Evolutionary conservation across 2,113 vertebrate genomes (phyloP), one percentile per base, ranked within the genome.

Genomic region (Lasiurus cinereus): DNA sequence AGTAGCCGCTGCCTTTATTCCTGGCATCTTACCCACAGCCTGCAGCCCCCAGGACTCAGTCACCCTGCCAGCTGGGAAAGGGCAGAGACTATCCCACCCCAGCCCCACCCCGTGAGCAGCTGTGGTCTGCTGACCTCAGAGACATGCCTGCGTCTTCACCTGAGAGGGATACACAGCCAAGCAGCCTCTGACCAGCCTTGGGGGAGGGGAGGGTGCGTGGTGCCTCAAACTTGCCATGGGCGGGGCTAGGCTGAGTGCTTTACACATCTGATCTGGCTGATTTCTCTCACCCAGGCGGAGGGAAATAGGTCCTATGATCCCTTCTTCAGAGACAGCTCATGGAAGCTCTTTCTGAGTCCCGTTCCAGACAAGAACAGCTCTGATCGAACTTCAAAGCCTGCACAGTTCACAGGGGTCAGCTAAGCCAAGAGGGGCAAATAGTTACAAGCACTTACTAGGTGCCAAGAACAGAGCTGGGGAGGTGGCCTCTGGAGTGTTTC

Each of bases 351-450:
- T 62, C 14, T 4, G 33, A 83, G 36, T 73, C 36, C 70, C 72
- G 22, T 62, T 36, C 69, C 48, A 91, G 70, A 80, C 19, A 1
- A 6, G 48, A 46, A 93, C 56, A 92, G 39, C 22, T 91, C 69
- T 91, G 33, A 77, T 72, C 66, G 74, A 59, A 77, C 50, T 87
- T 93, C 72, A 91, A 82, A 84, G 89, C 64, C 66, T n/a, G 74
- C 70, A 82, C 13, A 94, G 87, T 77, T 96, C 74, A 91, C 46
- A 39, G 90, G 70, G 74, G 54, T 48, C 83, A 91, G 78, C 46
- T 83, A 89, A 93, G 88, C 52, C 79, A 91, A 74, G 31, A 43
- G 54, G 50, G 18, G n/a, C 66, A 62, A 39, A 83, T 43, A 59
- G 84, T 62, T 74, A 72, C 4, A 3, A 89, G 72, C 67, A 76